Percentiles rank a stretch among this genome's conserved stretches.
Conservation (phyloP, 2,797 vertebrate species). For the Sebastes miniatus region DNA sequence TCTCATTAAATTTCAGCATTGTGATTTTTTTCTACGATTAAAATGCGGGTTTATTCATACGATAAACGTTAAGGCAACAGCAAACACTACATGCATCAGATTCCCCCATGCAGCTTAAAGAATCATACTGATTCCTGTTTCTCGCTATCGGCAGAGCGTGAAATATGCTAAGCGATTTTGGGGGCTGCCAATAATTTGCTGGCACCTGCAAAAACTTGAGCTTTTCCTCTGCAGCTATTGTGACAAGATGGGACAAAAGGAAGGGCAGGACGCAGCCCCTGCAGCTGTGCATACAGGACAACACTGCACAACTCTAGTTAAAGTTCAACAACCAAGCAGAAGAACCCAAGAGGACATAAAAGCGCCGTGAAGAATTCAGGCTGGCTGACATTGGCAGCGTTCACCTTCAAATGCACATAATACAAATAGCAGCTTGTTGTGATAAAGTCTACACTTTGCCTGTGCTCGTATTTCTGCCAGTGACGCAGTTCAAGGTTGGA, state of each 20-base stretch:
- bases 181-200: constrained; percentile 62
- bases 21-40: constrained; percentile 8
- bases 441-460: constrained; percentile 25
- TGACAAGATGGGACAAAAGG: constrained; percentile 74
- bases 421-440: constrained; percentile 8
- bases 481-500: constrained; percentile 15
- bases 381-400: constrained; percentile 34
- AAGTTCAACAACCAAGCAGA: constrained; percentile 70
- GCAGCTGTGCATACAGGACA: constrained; percentile 84
- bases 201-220: constrained; percentile 77
- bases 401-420: constrained; percentile 26
- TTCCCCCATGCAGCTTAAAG: not conserved
- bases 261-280: constrained; percentile 59
- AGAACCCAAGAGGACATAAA: constrained; percentile 52
- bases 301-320: constrained; percentile 66
- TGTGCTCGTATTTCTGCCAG: not conserved
- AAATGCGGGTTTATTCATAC: not conserved
- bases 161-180: constrained; percentile 45
- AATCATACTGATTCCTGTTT: constrained; percentile 27
- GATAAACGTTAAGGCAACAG: not conserved
- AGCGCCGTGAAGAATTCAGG: constrained; percentile 51
- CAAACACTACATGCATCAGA: constrained; percentile 5
- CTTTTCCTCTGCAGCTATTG: constrained; percentile 65
- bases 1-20: constrained; percentile 3
- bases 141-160: constrained; percentile 37